Evolutionary conservation across 2,888 invertebrate genomes (phyloP), one percentile per base, ranked within the genome.

Genomic region (Tuberolachnus salignus): DNA sequence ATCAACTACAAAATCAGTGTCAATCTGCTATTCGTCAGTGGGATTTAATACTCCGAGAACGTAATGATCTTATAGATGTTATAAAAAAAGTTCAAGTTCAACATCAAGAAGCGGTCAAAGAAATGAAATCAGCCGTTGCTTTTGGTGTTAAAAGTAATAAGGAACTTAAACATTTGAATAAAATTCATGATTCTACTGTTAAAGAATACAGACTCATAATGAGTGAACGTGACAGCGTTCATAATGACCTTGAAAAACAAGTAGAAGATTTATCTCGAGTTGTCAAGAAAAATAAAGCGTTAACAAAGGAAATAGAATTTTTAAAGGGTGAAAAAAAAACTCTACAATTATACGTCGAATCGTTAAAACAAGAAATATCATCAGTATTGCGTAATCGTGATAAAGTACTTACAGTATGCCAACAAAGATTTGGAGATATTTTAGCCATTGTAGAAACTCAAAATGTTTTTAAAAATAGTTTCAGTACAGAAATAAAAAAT

Each of bases 181-280:
- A 94, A 85, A 96, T 97, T 84, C 88, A 95, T 69, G 95, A 96
- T 87, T 95, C 94, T 9, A 94, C 95, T 57, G 90, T 95, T 86
- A 93, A 94, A 81, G 97, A 98, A 85, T 94, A 91, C 84, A 87
- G 88, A 53, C 85, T 90, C 55, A 89, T 91, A 59, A 91, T 91
- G 91, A 89, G 90, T 16, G 91, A 91, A 83, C 91, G 97, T 82
- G 97, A 97, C 84, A 94, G 94, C 11, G 97, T 98, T 1, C 94
- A 97, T 85, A 95, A 97, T 84, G 98, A 98, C 86, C 97, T 97
- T 89, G 97, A 98, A 85, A 96, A 96, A 85, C 89, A 98, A 78
- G 93, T 95, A 8, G 97, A 97, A 84, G 97, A 97, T 85, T 88
- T 97, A 80, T 89, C 90, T n/a, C 92, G 93, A 82, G 91, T 93